Conservation (phyloP, 2,113 vertebrate species). For the Quiscalus mexicanus region DNA sequence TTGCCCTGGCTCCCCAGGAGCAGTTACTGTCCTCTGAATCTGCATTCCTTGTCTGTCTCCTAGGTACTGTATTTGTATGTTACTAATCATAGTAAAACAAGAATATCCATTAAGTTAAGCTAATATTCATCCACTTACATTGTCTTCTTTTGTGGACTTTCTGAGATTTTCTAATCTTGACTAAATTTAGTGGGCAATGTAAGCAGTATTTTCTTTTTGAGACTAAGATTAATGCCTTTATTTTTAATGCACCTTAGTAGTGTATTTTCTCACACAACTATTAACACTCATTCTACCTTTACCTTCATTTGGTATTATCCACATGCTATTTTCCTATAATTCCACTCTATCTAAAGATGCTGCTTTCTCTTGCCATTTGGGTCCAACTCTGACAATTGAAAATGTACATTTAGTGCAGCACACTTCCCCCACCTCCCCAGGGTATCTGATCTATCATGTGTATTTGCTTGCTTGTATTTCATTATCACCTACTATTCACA, state of each 20-base stretch:
- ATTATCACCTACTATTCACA: constrained; percentile 34
- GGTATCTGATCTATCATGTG: neutral
- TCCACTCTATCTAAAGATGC: neutral
- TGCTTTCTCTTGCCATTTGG: neutral
- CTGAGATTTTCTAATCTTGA: neutral
- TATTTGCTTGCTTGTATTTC: constrained; percentile 14
- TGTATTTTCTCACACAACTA: neutral
- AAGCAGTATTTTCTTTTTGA: neutral
- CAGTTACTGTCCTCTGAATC: neutral
- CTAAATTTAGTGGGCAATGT: neutral
- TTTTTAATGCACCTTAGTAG: neutral
- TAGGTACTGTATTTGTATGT: neutral
- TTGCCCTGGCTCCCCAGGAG: neutral
- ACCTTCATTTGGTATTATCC: neutral
- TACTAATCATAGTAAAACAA: neutral
- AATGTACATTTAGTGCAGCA: neutral
- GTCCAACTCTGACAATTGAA: neutral
- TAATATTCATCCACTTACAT: neutral
- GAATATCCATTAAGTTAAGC: neutral
- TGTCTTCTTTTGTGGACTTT: neutral
- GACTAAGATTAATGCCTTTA: neutral
- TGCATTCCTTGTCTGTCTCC: neutral
- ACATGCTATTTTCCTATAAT: neutral
- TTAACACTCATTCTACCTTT: neutral
- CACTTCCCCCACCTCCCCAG: neutral